phyloP scores from a whole-genome alignment of 2,797 vertebrate genomes.

The Falco berigora region DNA sequence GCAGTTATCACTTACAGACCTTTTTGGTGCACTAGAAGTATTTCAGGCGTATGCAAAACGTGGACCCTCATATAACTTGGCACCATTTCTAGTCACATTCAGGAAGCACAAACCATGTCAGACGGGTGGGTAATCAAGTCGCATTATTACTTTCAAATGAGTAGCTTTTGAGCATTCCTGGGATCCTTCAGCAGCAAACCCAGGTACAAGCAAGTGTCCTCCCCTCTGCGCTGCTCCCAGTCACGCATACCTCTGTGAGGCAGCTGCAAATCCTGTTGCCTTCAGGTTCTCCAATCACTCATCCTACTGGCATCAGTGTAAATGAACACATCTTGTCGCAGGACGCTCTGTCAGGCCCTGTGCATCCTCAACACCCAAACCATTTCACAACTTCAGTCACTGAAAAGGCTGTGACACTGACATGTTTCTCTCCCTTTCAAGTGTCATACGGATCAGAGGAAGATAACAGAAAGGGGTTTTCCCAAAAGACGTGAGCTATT shows the following conservation, averaged over 20 bases:
- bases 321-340: accelerated
- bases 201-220: background rate
- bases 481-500: background rate
- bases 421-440: background rate
- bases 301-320: background rate
- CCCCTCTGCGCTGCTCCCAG: background rate
- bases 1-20: background rate
- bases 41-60: background rate
- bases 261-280: background rate
- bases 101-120: background rate
- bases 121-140: background rate
- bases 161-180: background rate
- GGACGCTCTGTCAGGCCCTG: background rate
- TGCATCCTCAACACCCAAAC: background rate
- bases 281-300: background rate
- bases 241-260: background rate
- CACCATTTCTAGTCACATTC: background rate
- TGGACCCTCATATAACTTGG: background rate
- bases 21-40: background rate
- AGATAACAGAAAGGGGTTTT: background rate
- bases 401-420: background rate
- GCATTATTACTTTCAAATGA: accelerated
- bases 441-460: background rate
- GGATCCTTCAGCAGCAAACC: background rate
- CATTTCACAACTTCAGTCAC: background rate